phyloP scores from a whole-genome alignment of 2,797 vertebrate genomes.

The Poeciliopsis gracilis region DNA sequence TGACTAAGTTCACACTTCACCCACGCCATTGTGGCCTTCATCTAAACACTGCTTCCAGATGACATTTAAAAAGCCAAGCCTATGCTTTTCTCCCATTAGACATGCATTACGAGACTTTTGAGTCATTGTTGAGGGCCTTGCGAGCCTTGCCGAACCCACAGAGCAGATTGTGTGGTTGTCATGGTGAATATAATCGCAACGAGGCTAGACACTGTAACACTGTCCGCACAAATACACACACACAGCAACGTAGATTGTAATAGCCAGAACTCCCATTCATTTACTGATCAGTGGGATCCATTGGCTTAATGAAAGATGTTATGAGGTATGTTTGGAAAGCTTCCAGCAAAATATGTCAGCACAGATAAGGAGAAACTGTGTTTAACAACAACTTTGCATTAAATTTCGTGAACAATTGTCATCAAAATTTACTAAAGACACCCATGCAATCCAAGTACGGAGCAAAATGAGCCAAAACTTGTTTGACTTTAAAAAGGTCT shows the following conservation, averaged over 20 bases:
- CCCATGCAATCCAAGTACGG: background rate
- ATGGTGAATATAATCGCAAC: slow-evolving; percentile 61
- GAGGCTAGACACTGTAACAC: slow-evolving; percentile 24
- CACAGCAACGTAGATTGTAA: slow-evolving; percentile 10
- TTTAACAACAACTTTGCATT: background rate
- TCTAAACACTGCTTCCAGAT: slow-evolving; percentile 37
- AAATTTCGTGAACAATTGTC: background rate
- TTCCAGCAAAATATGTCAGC: background rate
- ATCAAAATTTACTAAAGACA: background rate
- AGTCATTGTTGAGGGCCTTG: slow-evolving; percentile 50
- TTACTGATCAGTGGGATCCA: slow-evolving; percentile 19
- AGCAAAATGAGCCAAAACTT: background rate
- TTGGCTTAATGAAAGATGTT: slow-evolving; percentile 17
- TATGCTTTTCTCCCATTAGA: slow-evolving; percentile 54
- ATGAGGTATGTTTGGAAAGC: background rate
- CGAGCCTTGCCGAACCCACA: slow-evolving; percentile 54
- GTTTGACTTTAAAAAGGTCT: background rate
- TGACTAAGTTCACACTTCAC: slow-evolving; percentile 43
- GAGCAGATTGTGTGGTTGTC: slow-evolving; percentile 53
- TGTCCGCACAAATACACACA: slow-evolving; percentile 24
- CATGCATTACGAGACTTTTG: slow-evolving; percentile 39
- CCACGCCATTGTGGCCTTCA: slow-evolving; percentile 30
- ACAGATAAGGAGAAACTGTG: background rate
- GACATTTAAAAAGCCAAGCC: slow-evolving; percentile 57
- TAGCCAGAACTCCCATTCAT: slow-evolving; percentile 17